Evolutionary conservation across 2,888 invertebrate genomes (phyloP).

Genomic region (Orgyia antiqua): DNA sequence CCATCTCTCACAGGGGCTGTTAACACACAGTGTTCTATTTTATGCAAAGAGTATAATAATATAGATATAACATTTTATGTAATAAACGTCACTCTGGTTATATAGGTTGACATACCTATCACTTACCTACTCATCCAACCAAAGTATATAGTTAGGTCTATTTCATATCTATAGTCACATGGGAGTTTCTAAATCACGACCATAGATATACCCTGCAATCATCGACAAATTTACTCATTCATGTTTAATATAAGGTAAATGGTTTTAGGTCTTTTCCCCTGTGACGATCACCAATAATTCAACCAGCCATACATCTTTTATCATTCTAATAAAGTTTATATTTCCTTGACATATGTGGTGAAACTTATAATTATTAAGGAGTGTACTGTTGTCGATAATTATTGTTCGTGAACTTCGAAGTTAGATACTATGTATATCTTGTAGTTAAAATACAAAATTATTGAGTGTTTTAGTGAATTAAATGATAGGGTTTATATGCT

Average conservation of each 20-base stretch:
- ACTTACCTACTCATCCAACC: too few relatives aligned
- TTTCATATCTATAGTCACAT: conserved; percentile 32
- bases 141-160: too few relatives aligned
- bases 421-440: conserved; percentile 20
- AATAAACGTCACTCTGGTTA: too few relatives aligned
- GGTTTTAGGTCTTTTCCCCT: conserved; percentile 65
- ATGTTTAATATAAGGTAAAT: conserved; percentile 67
- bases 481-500: conserved; percentile 20
- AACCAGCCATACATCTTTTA: conserved; percentile 26
- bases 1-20: too few relatives aligned
- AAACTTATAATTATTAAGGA: conserved; percentile 56
- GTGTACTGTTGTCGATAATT: conserved; percentile 67
- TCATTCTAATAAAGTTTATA: conserved; percentile 20
- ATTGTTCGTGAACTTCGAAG: conserved; percentile 46
- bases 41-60: too few relatives aligned
- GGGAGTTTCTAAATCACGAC: conserved; percentile 60
- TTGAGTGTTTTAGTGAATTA: conserved; percentile 18
- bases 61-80: too few relatives aligned
- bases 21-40: too few relatives aligned
- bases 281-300: conserved; percentile 56
- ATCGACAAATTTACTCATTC: conserved; percentile 58
- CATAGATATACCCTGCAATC: conserved; percentile 49
- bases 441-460: conserved; percentile 17
- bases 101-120: too few relatives aligned
- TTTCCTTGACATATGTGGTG: conserved; percentile 13